Evolutionary conservation across 2,888 invertebrate species (phyloP), one percentile per base, ranked within the genome.

Genomic region (Drosophila ezoana): DNA sequence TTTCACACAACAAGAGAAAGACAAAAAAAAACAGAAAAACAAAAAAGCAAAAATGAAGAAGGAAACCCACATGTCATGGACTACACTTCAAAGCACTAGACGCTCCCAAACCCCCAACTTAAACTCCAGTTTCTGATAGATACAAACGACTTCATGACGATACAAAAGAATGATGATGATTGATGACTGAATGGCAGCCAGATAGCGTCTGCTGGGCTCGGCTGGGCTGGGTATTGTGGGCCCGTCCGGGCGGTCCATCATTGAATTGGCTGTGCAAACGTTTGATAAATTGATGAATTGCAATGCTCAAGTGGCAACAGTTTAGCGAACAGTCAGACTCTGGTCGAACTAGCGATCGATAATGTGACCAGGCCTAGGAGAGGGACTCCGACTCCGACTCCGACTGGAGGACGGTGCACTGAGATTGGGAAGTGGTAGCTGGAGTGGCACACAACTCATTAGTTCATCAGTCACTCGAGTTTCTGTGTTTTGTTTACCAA

Each of bases 281-380:
- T 77, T 78, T 80, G 79, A 76, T 87, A 89, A 84, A 89, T 87
- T 84, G 87, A 81, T 89, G 80, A 87, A 86, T 87, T 72, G 79
- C 82, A 72, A 56, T 69, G 73, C 79, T 77, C 80, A 89, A 89
- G 89, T 88, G 89, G 89, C 89, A 88, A 83, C 83, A 89, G 88
- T 89, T 87, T 87, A 79, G 90, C 75, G 59, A 64, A 65, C 52
- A 70, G 41, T 18, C 67, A 56, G 57, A 57, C 69, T 44, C 20
- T 32, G 56, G 33, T 33, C 57, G 57, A 40, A 59, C 37, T 32
- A 35, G 16, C 54, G 66, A 85, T 81, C 81, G 74, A 81, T 87
- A 81, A 68, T 68, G 45, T 44, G 35, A 38, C 38, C 57, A 14
- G 33, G 16, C 20, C 33, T 28, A 18, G 14, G 4, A 16, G 23